phyloP scores from a whole-genome alignment of 2,113 vertebrate species.

The Felis chaus region DNA sequence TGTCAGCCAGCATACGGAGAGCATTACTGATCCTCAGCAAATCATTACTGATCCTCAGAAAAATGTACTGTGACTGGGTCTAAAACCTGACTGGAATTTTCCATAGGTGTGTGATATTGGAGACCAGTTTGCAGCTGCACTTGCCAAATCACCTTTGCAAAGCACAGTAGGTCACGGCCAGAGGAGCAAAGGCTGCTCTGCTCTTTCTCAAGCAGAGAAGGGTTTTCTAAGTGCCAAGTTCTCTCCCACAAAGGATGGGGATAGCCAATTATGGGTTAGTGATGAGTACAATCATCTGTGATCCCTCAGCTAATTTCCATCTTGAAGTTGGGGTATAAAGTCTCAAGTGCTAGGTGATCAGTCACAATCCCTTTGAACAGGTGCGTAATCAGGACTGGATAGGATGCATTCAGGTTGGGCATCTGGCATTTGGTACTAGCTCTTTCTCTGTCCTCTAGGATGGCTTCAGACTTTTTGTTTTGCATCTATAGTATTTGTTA shows the following conservation, averaged over 20 bases:
- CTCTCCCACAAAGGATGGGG: background rate
- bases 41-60: conserved; percentile 73
- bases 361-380: background rate
- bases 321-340: background rate
- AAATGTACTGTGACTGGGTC: conserved; percentile 42
- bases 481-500: background rate
- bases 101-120: conserved; percentile 43
- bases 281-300: background rate
- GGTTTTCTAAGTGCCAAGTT: background rate
- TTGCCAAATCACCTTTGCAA: conserved; percentile 61
- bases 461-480: background rate
- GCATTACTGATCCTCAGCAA: background rate
- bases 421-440: background rate
- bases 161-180: background rate
- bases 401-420: background rate
- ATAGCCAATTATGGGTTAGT: background rate
- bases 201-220: conserved; percentile 19
- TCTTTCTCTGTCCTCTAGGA: background rate
- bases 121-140: conserved; percentile 42
- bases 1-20: no score
- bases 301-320: background rate
- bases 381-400: background rate
- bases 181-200: background rate
- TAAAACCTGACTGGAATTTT: conserved; percentile 65
- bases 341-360: conserved; percentile 2